Evolutionary conservation across 2,113 vertebrate species (phyloP), one percentile per base, ranked within the genome.

Genomic region (Cepphus grylle): DNA sequence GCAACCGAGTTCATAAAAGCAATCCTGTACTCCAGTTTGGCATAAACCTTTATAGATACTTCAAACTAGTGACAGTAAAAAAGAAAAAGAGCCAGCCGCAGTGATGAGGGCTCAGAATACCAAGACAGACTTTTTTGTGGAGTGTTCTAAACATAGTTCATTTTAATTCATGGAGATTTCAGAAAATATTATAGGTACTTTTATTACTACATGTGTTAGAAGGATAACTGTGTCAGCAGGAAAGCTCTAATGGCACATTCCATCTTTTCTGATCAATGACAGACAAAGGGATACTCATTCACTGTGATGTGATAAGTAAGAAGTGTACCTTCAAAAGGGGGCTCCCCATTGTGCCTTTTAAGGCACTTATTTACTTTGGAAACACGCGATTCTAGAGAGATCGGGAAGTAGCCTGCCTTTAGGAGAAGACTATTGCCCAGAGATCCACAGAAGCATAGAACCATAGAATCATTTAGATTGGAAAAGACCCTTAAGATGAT

Each of bases 21-120:
- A 98, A 38, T 98, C 97, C 97, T 97, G 97, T 25, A 98, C 97
- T 29, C 98, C 88, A 0, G 98, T 99, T 97, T 98, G 98, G 84
- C 98, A 98, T 88, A 99, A 97, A 63, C 97, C 98, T 94, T 98
- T 98, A 92, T 96, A 98, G 92, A 98, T 97, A 92, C 98, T 98
- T 78, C 98, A 98, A 94, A 98, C 97, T 97, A 89, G 65, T 8
- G 15, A 76, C 3, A 18, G 66, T 49, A 56, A 80, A 59, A 88
- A 67, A 79, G 61, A 78, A 80, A 56, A 61, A 79, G 38, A 72
- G 23, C 29, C 52, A 56, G 71, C 61, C 83, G 45, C 49, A 90
- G 56, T 53, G n/a, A 67, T 30, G 38, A 88, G 61, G 34, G 15
- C 34, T 71, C 81, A 78, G 38, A 90, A 90, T 18, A 90, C 52